phyloP scores from a whole-genome alignment of 1,140 invertebrate species.

The Diachasma alloeum region DNA sequence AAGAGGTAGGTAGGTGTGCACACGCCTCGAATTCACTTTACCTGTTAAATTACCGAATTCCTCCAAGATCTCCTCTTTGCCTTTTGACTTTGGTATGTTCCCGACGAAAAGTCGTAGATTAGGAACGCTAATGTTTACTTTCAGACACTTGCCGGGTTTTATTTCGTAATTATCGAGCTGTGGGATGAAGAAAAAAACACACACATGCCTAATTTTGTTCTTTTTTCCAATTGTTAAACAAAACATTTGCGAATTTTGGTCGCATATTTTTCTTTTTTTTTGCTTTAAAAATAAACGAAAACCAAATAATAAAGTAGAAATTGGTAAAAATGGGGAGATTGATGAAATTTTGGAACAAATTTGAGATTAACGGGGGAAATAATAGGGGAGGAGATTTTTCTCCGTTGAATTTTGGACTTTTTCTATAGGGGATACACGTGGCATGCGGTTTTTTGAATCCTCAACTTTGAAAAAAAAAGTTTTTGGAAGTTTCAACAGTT shows the following conservation, averaged over 20 bases:
- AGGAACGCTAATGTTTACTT: slow-evolving; percentile 99
- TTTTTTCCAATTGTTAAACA: slow-evolving; percentile 32
- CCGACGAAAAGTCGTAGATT: slow-evolving; percentile 99
- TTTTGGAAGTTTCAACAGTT: too few species aligned
- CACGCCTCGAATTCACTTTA: slow-evolving; percentile 81
- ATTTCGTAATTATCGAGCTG: slow-evolving; percentile 99
- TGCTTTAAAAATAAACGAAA: slow-evolving; percentile 34
- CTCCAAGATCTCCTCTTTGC: slow-evolving; percentile 99
- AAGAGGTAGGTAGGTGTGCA: slow-evolving; percentile 61
- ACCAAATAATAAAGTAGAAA: slow-evolving; percentile 42
- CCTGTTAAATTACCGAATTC: slow-evolving; percentile 99
- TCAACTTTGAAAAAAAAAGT: too few species aligned
- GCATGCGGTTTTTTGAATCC: slow-evolving; percentile 56
- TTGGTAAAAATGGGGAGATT: slow-evolving; percentile 37
- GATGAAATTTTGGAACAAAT: slow-evolving; percentile 37
- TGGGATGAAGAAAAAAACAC: slow-evolving; percentile 75
- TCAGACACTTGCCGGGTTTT: slow-evolving; percentile 97
- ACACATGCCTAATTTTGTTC: slow-evolving; percentile 73
- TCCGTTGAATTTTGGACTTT: slow-evolving; percentile 44
- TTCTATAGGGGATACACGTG: slow-evolving; percentile 44
- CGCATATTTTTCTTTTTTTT: slow-evolving; percentile 16
- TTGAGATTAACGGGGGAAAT: slow-evolving; percentile 25
- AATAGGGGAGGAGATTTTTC: neutral
- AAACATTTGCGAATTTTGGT: slow-evolving; percentile 31
- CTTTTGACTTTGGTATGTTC: slow-evolving; percentile 99